Evolutionary conservation across 2,888 invertebrate species (phyloP).

Genomic region (Thymelicus acteon): DNA sequence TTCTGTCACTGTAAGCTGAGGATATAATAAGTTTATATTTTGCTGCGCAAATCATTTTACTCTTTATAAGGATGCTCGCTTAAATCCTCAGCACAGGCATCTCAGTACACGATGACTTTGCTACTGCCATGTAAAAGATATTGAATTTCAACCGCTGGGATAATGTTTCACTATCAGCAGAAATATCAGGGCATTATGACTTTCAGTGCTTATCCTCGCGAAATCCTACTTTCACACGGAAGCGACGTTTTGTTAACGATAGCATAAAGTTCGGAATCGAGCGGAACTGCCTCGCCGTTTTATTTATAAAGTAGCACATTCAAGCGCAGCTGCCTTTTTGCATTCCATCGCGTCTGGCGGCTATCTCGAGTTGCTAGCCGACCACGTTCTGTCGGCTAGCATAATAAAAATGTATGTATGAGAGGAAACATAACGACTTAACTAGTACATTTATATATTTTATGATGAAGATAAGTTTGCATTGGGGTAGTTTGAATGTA

Average conservation of each 20-base stretch:
- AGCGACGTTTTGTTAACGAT: slow-evolving; percentile 8
- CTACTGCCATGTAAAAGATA: too few species aligned
- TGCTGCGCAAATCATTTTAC: too few species aligned
- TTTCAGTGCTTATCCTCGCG: slow-evolving; percentile 5
- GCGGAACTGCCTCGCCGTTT: slow-evolving; percentile 25
- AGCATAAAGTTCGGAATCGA: slow-evolving; percentile 22
- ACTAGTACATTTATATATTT: background rate
- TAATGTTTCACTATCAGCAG: too few species aligned
- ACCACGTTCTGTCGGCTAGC: slow-evolving; percentile 3
- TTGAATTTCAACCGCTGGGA: too few species aligned
- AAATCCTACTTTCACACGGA: slow-evolving; percentile 28
- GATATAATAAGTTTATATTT: too few species aligned
- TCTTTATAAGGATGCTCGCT: too few species aligned
- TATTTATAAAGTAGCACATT: slow-evolving; percentile 37
- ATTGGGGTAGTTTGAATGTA: background rate
- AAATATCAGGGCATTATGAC: background rate
- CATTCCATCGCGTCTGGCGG: slow-evolving; percentile 32
- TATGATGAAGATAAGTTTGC: background rate
- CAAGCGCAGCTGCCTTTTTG: slow-evolving; percentile 29
- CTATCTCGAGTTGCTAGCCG: slow-evolving; percentile 27
- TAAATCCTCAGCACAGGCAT: too few species aligned
- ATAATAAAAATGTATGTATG: slow-evolving; percentile 12
- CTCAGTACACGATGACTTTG: too few species aligned
- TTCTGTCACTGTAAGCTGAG: too few species aligned
- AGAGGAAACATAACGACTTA: slow-evolving; percentile 4